Evolutionary conservation across 2,797 vertebrate species (phyloP).

Genomic region (Halcyon chelicuti): DNA sequence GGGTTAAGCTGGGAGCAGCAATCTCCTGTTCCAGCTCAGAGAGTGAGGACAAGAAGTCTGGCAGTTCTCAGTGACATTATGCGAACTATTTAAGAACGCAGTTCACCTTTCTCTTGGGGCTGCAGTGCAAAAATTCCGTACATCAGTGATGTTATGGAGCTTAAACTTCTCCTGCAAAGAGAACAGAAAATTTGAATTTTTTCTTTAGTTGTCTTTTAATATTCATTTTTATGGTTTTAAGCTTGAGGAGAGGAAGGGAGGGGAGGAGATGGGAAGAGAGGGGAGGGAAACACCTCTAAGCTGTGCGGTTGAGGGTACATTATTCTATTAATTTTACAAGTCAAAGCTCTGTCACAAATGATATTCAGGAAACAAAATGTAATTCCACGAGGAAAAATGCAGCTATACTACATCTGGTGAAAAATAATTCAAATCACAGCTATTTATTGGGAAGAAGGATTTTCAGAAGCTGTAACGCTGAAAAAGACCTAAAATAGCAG

Average conservation of each 20-base stretch:
- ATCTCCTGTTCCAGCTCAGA: neutral
- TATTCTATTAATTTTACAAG: neutral
- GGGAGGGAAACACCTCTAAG: neutral
- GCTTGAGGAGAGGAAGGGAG: neutral
- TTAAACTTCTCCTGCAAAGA: neutral
- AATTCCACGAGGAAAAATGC: neutral
- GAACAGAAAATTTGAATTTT: neutral
- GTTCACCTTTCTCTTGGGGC: neutral
- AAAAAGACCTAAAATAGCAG: conserved; percentile 7
- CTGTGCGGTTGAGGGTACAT: neutral
- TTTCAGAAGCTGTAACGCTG: neutral
- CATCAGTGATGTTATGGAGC: neutral
- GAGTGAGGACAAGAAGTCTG: neutral
- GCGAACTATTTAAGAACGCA: neutral
- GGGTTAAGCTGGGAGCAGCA: neutral
- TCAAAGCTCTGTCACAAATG: neutral
- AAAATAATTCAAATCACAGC: neutral
- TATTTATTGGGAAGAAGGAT: neutral
- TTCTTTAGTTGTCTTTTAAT: neutral
- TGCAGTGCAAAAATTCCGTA: neutral
- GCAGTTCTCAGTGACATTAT: neutral
- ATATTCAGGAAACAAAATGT: neutral
- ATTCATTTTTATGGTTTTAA: neutral
- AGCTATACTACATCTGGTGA: neutral
- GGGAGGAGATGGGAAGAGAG: neutral